Evolutionary conservation across 1,140 invertebrate species (phyloP).

Genomic region (Danaus plexippus): DNA sequence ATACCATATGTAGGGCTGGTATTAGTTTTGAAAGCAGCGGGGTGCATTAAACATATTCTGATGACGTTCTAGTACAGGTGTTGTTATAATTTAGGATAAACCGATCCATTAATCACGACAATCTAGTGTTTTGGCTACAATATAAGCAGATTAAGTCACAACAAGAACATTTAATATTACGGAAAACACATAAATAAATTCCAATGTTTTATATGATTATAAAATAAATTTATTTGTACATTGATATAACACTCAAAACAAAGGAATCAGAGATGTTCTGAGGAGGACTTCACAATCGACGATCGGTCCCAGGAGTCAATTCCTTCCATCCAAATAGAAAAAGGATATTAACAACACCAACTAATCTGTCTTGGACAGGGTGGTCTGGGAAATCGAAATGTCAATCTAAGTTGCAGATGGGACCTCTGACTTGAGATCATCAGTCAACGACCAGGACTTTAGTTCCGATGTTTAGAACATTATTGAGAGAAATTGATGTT

Average conservation of each 20-base stretch:
- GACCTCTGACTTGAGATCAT: slow-evolving; percentile 35
- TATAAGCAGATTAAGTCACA: neutral
- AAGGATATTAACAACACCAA: slow-evolving; percentile 39
- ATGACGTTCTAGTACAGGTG: slow-evolving; percentile 45
- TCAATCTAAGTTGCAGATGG: slow-evolving; percentile 58
- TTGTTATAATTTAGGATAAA: slow-evolving; percentile 31
- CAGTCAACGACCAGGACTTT: slow-evolving; percentile 18
- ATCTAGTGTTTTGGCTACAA: slow-evolving; percentile 13
- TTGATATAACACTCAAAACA: too few species aligned
- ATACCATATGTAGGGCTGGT: slow-evolving; percentile 57
- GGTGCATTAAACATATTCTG: slow-evolving; percentile 60
- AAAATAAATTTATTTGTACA: too few species aligned
- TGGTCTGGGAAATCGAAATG: slow-evolving; percentile 25
- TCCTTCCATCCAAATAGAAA: slow-evolving; percentile 21
- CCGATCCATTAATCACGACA: slow-evolving; percentile 6
- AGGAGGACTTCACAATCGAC: slow-evolving; percentile 28
- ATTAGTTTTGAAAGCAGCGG: slow-evolving; percentile 42
- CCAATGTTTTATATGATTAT: too few species aligned
- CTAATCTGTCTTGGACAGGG: slow-evolving; percentile 43
- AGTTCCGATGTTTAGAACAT: too few species aligned
- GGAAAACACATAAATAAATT: too few species aligned
- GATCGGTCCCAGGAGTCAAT: slow-evolving; percentile 17
- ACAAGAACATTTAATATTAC: too few species aligned
- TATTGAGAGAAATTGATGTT: too few species aligned
- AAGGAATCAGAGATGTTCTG: too few species aligned